Percentiles rank a stretch among this genome's conserved stretches.
Conservation (phyloP, 1,140 invertebrate species). For the Bradynema listronoti region DNA sequence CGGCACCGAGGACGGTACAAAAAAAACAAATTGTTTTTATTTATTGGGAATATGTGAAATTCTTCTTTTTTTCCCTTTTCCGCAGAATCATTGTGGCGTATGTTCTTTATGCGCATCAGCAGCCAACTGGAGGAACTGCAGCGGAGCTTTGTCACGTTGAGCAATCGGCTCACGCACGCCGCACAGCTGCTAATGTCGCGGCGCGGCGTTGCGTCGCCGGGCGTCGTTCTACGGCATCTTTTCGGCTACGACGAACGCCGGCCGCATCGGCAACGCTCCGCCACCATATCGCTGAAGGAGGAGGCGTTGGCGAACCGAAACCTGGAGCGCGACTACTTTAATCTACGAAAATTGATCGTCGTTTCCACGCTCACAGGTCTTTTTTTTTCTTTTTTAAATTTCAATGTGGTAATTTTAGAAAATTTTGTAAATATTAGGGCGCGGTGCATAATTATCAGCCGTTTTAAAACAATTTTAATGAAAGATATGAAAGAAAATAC, state of each 20-base stretch:
- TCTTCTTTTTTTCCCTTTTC: constrained; percentile 3
- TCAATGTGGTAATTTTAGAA: not conserved
- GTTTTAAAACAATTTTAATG: not conserved
- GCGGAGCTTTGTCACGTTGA: constrained; percentile 25
- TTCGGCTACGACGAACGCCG: constrained; percentile 21
- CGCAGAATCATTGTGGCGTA: constrained; percentile 20
- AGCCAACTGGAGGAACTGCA: constrained; percentile 45
- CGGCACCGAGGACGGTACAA: constrained; percentile 39
- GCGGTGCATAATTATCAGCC: too few relatives aligned
- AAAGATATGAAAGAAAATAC: too few relatives aligned
- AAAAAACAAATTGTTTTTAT: too few relatives aligned
- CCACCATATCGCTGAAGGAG: not conserved
- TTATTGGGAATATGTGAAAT: not conserved
- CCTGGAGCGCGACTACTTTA: constrained; percentile 61
- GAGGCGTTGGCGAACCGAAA: not conserved
- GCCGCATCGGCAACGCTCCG: constrained; percentile 14
- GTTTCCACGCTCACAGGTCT: constrained; percentile 59
- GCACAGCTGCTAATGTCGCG: constrained; percentile 19
- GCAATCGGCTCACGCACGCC: constrained; percentile 28
- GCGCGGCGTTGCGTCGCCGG: constrained; percentile 17
- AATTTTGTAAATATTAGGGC: not conserved
- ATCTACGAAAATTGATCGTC: constrained; percentile 62
- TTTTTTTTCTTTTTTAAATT: too few relatives aligned
- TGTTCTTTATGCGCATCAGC: constrained; percentile 30
- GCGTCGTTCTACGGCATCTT: constrained; percentile 34